Evolutionary conservation across 2,113 vertebrate species (phyloP), one percentile per base, ranked within the genome.

Genomic region (Pterophyllum scalare): DNA sequence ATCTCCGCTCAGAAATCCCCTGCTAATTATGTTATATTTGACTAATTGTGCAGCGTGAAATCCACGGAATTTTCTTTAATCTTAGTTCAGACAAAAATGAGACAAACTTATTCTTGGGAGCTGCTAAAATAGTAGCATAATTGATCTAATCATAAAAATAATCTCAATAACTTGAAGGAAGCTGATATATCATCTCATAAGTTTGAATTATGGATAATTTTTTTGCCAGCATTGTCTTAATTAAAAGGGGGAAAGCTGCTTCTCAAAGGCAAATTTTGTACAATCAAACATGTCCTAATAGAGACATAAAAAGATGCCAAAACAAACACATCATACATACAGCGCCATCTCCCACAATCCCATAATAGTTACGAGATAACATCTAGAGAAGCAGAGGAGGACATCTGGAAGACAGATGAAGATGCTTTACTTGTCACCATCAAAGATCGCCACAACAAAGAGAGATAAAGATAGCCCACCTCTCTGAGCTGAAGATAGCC

Each of bases 381-480:
- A 80, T 87, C 85, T 70, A 62, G 59, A 58, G 65, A 89, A 83
- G 74, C 79, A 76, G 59, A 87, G 52, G 75, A 83, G 79, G 77
- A 82, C 80, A 87, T 84, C 67, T 70, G 60, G 77, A 91, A 87
- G 86, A 86, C 85, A 85, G 89, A 89, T 83, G 85, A 90, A 91
- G 64, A 91, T 79, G 75, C 56, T 87, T 79, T 57, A 85, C 49
- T 80, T 85, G 87, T 89, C 93, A 88, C 81, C 74, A 90, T 92
- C 87, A 91, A 91, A 91, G 86, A 87, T 80, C 56, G 2, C 64
- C 75, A 87, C 87, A 91, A 87, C 83, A 93, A 89, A 91, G 84
- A 72, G 31, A 87, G 86, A 86, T 90, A 91, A 93, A 91, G 81
- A 92, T 92, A 92, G 92, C 59, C 72, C 61, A 85, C 80, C 84